Percentiles rank a stretch among this genome's conserved stretches.
These are phyloP conservation scores for Hypothenemus hampei DNA, from an alignment of 1,140 invertebrate species.

Conservation along the genomic window DNA sequence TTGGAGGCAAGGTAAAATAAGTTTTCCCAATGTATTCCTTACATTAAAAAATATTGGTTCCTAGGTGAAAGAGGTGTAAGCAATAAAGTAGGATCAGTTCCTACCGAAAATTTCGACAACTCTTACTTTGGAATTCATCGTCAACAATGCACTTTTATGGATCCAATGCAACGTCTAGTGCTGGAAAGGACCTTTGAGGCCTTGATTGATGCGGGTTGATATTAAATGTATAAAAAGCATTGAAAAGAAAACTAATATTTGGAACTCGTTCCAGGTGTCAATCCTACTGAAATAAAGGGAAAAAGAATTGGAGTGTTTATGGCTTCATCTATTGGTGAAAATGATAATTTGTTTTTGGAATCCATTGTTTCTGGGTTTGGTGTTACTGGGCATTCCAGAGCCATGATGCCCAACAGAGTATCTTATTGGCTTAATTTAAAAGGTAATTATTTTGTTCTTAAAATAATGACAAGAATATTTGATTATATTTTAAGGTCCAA, in stretches of 20 bases:
- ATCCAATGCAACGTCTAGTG: conserved; percentile 46
- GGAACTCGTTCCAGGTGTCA: conserved; percentile 51
- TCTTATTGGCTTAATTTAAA: conserved; percentile 61
- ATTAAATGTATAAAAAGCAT: not conserved
- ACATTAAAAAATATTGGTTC: not conserved
- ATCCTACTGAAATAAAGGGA: conserved; percentile 56
- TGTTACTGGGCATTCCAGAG: conserved; percentile 59
- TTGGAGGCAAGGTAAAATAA: conserved; percentile 38
- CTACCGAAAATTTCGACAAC: conserved; percentile 43
- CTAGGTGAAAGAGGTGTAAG: conserved; percentile 37
- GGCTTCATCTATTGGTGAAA: conserved; percentile 61
- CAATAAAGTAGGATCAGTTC: conserved; percentile 36
- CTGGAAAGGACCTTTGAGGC: conserved; percentile 48
- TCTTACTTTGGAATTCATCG: conserved; percentile 49
- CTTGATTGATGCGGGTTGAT: conserved; percentile 47
- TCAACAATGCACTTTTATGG: conserved; percentile 45
- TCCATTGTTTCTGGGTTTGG: conserved; percentile 52
- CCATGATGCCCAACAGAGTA: conserved; percentile 64
- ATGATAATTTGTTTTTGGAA: conserved; percentile 45
- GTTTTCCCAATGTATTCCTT: not conserved
- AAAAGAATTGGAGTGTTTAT: conserved; percentile 65
- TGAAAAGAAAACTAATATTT: too few species aligned
- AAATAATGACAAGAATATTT: not conserved
- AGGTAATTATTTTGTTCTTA: conserved; percentile 41
- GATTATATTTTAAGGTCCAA: conserved; percentile 54